Evolutionary conservation across 2,797 vertebrate genomes (phyloP), one percentile per base, ranked within the genome.

Genomic region (Lycodopsis pacificus): DNA sequence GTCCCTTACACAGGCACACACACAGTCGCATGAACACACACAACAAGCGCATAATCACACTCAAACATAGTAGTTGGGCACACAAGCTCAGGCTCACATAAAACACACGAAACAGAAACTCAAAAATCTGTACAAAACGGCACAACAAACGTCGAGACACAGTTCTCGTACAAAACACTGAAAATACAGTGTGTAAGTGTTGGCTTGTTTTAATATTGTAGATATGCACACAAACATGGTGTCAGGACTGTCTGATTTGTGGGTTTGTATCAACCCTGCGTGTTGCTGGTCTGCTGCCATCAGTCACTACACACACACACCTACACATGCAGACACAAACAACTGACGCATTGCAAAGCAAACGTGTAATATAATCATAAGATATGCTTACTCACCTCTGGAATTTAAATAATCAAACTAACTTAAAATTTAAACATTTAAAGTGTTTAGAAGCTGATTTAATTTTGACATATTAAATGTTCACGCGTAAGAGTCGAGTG

Each of bases 231-330:
- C 53, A 69, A 77, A 81, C 64, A 74, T 30, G 30, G 67, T 88
- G 76, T 89, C 82, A 86, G 73, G 65, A 84, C 71, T 71, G 51
- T 44, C 65, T 93, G 87, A 92, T 91, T 93, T 94, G 93, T 94
- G 89, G 78, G 30, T 75, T 91, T 92, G n/a, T 92, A 90, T 94
- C 91, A 92, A 77, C 80, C 78, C 78, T 64, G 76, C 80, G 82
- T 84, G 77, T 82, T 84, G 22, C 78, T 93, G 93, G 92, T 88
- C 86, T 68, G 15, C 17, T 88, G 89, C 91, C 93, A 94, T 91
- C 88, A 84, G 79, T 89, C 77, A 88, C 70, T 77, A 66, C 54
- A 49, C 25, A 48, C 66, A 30, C 75, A 74, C 49, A 77, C 44
- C 44, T 46, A 70, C 58, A 56, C 49, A 75, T 13, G 6, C 65